phyloP scores from a whole-genome alignment of 2,797 vertebrate genomes.

The Smutsia temminckii region DNA sequence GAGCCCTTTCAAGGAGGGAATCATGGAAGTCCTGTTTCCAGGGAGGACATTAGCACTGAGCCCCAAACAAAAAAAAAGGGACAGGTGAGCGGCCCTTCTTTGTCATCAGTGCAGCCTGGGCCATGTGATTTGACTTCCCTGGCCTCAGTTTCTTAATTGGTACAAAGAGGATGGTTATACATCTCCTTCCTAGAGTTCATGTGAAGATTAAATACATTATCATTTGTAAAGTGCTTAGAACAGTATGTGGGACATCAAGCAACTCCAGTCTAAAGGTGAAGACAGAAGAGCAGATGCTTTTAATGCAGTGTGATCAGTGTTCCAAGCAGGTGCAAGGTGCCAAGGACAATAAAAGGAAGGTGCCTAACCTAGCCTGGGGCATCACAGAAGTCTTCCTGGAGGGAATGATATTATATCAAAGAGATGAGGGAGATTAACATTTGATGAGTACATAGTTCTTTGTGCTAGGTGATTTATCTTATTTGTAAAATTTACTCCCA shows the following conservation, averaged over 20 bases:
- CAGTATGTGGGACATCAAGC: background rate
- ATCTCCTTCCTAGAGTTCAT: background rate
- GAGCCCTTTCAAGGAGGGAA: background rate
- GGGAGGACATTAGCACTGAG: too few species aligned
- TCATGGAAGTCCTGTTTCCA: background rate
- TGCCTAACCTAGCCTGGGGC: accelerated
- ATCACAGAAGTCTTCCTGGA: background rate
- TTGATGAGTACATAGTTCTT: background rate
- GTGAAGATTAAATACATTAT: background rate
- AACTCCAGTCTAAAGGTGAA: background rate
- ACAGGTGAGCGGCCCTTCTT: background rate
- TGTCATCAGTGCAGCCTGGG: too few species aligned
- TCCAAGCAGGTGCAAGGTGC: background rate
- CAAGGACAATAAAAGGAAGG: background rate
- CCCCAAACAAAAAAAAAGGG: background rate
- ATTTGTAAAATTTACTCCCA: background rate
- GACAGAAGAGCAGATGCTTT: background rate
- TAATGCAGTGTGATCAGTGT: background rate
- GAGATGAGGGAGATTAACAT: background rate
- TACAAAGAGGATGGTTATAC: background rate
- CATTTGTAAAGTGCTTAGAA: background rate
- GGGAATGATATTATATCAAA: background rate
- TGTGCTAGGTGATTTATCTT: background rate
- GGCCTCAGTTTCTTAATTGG: background rate
- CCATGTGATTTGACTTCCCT: accelerated